A percentile compares a stretch with the other conserved stretches of the same genome.
Evolutionary conservation across 2,797 vertebrate species (phyloP).

Genomic region (Sciurus vulgaris): DNA sequence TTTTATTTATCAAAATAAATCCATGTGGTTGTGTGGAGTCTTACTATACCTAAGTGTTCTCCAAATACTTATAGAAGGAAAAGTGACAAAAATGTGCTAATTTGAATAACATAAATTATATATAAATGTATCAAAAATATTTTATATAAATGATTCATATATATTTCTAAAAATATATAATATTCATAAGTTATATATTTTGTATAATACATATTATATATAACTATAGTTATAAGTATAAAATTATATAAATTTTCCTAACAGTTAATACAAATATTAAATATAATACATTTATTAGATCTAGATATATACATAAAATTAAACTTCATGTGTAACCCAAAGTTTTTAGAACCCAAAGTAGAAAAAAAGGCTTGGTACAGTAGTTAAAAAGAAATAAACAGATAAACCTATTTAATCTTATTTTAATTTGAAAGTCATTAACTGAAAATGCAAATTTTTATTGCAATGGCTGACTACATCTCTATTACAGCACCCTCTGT

Average conservation of each 20-base stretch:
- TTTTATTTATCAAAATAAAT: not conserved
- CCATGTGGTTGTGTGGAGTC: not conserved
- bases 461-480: no score
- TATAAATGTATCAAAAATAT: no score
- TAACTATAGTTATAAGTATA: no score
- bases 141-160: no score
- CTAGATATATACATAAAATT: no score
- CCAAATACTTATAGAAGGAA: not conserved
- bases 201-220: no score
- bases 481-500: accelerated
- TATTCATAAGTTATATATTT: no score
- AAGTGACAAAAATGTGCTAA: not conserved
- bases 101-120: not conserved
- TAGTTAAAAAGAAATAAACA: not conserved
- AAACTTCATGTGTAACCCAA: not conserved
- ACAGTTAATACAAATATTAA: no score
- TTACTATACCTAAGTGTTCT: not conserved
- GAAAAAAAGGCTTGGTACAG: not conserved
- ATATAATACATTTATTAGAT: no score
- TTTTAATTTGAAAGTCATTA: not conserved
- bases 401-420: not conserved
- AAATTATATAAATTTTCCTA: no score
- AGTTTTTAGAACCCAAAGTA: not conserved
- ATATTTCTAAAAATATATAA: no score
- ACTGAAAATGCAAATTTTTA: not conserved